These are phyloP conservation scores for Antheraea mylitta DNA, from an alignment of 1,140 invertebrate species.

Conservation along the genomic window DNA sequence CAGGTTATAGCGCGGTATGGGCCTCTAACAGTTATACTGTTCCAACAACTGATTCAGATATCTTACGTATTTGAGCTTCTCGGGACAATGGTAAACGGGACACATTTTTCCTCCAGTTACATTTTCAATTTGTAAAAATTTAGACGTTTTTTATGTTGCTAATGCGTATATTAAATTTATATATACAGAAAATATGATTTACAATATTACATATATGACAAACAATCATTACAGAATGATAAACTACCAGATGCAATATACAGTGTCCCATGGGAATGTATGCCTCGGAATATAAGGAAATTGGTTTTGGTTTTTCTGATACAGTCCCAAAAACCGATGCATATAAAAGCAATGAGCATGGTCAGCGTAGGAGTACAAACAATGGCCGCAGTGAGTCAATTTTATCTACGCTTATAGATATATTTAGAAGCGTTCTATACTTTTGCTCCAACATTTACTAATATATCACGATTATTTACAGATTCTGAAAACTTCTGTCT, in stretches of 20 bases:
- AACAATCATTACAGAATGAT: conserved; percentile 23
- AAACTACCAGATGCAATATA: conserved; percentile 28
- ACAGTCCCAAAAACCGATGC: conserved; percentile 21
- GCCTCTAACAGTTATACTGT: conserved; percentile 24
- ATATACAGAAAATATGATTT: no score
- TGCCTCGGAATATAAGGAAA: conserved; percentile 27
- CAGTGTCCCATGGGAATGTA: conserved; percentile 34
- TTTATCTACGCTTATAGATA: not conserved
- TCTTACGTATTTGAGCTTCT: conserved; percentile 36
- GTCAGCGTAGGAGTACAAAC: conserved; percentile 33
- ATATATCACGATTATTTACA: conserved; percentile 19
- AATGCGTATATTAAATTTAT: no score
- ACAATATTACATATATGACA: no score
- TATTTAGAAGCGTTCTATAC: no score
- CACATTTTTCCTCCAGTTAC: not conserved
- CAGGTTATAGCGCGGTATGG: conserved; percentile 28
- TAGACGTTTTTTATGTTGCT: no score
- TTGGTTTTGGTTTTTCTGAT: conserved; percentile 26
- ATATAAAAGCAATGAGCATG: conserved; percentile 33
- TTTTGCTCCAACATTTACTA: no score
- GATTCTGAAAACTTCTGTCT: conserved; percentile 36
- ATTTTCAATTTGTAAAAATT: not conserved
- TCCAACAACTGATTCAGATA: conserved; percentile 34
- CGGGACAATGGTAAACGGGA: conserved; percentile 18
- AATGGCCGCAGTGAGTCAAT: conserved; percentile 30